Percentiles rank a stretch among this genome's conserved stretches.
Evolutionary conservation across 2,797 vertebrate species (phyloP).

Genomic region (Sebastolobus alascanus): DNA sequence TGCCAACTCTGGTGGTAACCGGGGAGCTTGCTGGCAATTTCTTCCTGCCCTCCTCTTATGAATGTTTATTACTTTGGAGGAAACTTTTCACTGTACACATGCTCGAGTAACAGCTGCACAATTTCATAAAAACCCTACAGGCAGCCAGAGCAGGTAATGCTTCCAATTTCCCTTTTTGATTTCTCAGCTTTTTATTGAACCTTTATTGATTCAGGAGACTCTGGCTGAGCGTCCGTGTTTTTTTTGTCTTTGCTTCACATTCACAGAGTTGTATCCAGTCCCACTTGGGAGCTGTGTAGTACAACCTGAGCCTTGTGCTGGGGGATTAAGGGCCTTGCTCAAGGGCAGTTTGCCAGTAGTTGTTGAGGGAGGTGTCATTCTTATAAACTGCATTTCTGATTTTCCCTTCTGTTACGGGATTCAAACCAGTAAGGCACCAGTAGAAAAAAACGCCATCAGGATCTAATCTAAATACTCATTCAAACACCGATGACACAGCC

Average conservation of each 20-base stretch:
- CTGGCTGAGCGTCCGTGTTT: background rate
- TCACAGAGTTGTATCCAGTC: background rate
- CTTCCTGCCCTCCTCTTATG: constrained; percentile 3
- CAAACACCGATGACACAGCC: too few species aligned
- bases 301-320: background rate
- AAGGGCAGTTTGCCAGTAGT: background rate
- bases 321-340: constrained; percentile 2
- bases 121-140: background rate
- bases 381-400: background rate
- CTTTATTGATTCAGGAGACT: constrained; percentile 11
- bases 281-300: constrained; percentile 13
- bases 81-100: constrained; percentile 10
- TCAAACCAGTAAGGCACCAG: background rate
- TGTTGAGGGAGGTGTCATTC: background rate
- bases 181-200: background rate
- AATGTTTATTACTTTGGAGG: constrained; percentile 27
- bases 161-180: background rate
- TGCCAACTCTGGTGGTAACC: constrained; percentile 41
- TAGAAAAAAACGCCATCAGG: too few species aligned
- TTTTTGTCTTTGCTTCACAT: constrained; percentile 18
- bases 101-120: background rate
- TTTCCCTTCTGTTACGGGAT: background rate
- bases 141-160: background rate
- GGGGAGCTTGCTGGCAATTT: constrained; percentile 8
- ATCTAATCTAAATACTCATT: too few species aligned